Evolutionary conservation across 2,113 vertebrate species (phyloP), one percentile per base, ranked within the genome.

Genomic region (Coptodon rendalli): DNA sequence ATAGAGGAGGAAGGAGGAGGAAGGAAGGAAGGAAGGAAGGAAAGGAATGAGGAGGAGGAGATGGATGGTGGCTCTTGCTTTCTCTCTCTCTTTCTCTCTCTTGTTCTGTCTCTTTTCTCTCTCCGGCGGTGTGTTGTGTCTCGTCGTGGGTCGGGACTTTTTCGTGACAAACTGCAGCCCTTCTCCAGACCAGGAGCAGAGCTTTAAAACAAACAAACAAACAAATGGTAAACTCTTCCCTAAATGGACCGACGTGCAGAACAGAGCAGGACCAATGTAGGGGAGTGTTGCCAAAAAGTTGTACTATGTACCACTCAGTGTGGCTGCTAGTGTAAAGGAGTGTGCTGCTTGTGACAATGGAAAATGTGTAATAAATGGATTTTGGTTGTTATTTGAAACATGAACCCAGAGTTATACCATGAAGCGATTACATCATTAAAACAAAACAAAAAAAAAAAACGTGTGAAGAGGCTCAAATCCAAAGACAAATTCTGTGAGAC

Each of bases 341-440:
- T 91, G 87, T 92, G 17, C 87, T 90, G 36, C 90, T 92, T 93
- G 91, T 92, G 91, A 94, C 93, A 89, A 68, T 92, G 92, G 94
- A 87, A 93, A 92, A 92, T 90, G 85, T 95, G 87, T 94, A 91
- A 93, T 94, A 83, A 89, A 87, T 91, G 91, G 89, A 88, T 90
- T 94, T 68, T 94, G 83, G 68, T 81, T 92, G 86, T 92, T 63
- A 63, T 89, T 87, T 87, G 87, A 90, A 89, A 87, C 85, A 61
- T 87, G 86, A 91, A 84, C 86, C 90, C 90, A 94, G 89, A 87
- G 86, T 87, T 89, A 86, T 84, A 92, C 88, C 82, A 6, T 38
- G 86, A 89, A 76, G 87, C 61, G 91, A 91, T 94, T 83, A 90
- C 93, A 87, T 94, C 93, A 94, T 71, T 45, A 6, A 80, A 68